phyloP scores from a whole-genome alignment of 2,113 vertebrate species.

The Caranx melampygus region DNA sequence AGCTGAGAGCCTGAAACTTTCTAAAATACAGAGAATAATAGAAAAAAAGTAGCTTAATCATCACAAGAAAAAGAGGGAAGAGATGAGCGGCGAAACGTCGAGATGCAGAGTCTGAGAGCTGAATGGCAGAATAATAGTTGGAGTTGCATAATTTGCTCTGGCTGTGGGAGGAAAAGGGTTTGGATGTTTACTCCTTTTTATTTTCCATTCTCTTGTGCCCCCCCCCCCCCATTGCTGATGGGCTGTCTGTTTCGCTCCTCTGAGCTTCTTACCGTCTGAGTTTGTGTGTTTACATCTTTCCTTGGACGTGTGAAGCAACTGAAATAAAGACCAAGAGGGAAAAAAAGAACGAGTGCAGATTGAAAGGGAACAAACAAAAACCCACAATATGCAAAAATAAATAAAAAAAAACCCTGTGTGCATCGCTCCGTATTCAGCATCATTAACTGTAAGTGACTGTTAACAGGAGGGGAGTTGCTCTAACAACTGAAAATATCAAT shows the following conservation, averaged over 20 bases:
- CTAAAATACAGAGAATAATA: not conserved
- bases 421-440: not conserved
- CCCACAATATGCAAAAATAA: not conserved
- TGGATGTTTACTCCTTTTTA: conserved; percentile 32
- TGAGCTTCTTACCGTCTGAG: conserved; percentile 15
- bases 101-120: not conserved
- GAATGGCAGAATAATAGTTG: not conserved
- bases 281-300: conserved; percentile 17
- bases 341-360: not conserved
- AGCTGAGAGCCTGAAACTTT: conserved; percentile 1
- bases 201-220: conserved; percentile 20
- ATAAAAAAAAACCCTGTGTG: not conserved
- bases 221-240: not conserved
- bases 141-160: conserved; percentile 17
- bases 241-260: not conserved
- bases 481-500: conserved; percentile 22
- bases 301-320: not conserved
- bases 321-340: not conserved
- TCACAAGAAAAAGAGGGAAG: not conserved
- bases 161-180: not conserved
- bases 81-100: not conserved
- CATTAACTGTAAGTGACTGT: not conserved
- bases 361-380: not conserved
- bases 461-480: conserved; percentile 21
- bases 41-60: not conserved